Evolutionary conservation across 2,797 vertebrate genomes (phyloP).

Genomic region (Lates japonicus): DNA sequence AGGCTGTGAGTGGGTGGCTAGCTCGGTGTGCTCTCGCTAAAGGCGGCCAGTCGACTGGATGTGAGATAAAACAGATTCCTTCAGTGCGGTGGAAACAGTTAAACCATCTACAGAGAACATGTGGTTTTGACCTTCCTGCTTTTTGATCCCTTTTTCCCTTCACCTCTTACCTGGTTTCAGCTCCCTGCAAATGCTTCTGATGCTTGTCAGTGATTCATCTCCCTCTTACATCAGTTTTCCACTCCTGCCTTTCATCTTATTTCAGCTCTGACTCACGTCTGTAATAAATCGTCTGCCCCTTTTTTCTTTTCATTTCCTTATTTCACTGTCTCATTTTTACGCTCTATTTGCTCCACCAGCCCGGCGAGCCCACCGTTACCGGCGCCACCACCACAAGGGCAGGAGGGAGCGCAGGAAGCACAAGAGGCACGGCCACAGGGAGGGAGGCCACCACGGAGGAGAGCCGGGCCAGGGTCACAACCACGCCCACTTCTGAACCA

Average conservation of each 20-base stretch:
- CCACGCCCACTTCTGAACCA: slow-evolving; percentile 86
- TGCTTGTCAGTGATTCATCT: slow-evolving; percentile 49
- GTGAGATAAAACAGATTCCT: slow-evolving; percentile 52
- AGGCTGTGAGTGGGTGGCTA: slow-evolving; percentile 60
- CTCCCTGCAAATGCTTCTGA: slow-evolving; percentile 23
- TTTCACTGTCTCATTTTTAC: neutral
- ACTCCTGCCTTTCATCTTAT: slow-evolving; percentile 1
- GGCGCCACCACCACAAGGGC: slow-evolving; percentile 92
- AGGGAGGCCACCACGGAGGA: slow-evolving; percentile 78
- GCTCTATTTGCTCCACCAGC: slow-evolving; percentile 78
- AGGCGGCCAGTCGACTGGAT: slow-evolving; percentile 21
- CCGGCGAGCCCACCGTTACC: slow-evolving; percentile 91
- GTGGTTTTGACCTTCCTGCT: slow-evolving; percentile 54
- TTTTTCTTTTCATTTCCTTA: neutral
- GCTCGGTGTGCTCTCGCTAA: slow-evolving; percentile 54
- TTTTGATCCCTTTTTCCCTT: slow-evolving; percentile 34
- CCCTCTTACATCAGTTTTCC: slow-evolving; percentile 24
- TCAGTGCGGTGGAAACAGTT: slow-evolving; percentile 29
- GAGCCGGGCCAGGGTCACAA: slow-evolving; percentile 78
- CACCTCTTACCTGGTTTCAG: slow-evolving; percentile 35
- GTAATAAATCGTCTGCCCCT: slow-evolving; percentile 21
- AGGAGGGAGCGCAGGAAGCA: slow-evolving; percentile 94
- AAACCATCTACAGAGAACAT: slow-evolving; percentile 23
- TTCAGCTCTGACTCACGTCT: slow-evolving; percentile 9
- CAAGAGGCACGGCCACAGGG: slow-evolving; percentile 86